Base-by-base conservation (phyloP, 2,888 invertebrate species). In the Eilema griseolum region DNA sequence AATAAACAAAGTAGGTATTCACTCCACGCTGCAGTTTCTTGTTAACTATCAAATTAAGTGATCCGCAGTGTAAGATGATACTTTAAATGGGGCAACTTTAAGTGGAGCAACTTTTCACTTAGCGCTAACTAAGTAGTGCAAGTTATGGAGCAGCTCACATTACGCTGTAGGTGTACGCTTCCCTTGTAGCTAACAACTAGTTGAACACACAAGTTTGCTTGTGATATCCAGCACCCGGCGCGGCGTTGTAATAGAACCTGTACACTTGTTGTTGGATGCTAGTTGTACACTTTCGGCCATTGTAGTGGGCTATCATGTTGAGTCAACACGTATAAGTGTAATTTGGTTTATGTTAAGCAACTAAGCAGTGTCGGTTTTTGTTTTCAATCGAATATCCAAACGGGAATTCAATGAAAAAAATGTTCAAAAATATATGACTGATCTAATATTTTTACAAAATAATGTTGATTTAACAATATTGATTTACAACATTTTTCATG, bases 1-100 rank as follows among this genome's bases (percentile, higher is more conserved):
- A 52, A n/a, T 8, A 52, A 52, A 52, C 52, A 52, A 52, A 52
- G 52, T n/a, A 52, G 12, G 12, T 12, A 37, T 10, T n/a, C n/a
- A 52, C 52, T 52, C 52, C n/a, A 52, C 52, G 10, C 52, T 52
- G 52, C n/a, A 52, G 52, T 52, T 52, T 52, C n/a, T 52, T 52
- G 52, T 52, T n/a, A 20, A 52, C 20, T 33, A 12, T 12, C 12
- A 16, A 52, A 52, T 52, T 52, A 52, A 52, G n/a, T n/a, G 52
- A 52, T 52, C 52, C 4, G n/a, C 52, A 52, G 52, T 52, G 52
- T 52, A 52, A 52, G 52, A 52, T n/a, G 52, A 52, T 52, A 52
- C 52, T 52, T 52, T 52, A 52, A 52, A n/a, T n/a, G 52, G 46
- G 20, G 52, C 52, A 52, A 52, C 46, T 46, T 46, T 20, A 46